Base-by-base conservation (phyloP, 2,888 invertebrate genomes). In the Cheilosia urbana region DNA sequence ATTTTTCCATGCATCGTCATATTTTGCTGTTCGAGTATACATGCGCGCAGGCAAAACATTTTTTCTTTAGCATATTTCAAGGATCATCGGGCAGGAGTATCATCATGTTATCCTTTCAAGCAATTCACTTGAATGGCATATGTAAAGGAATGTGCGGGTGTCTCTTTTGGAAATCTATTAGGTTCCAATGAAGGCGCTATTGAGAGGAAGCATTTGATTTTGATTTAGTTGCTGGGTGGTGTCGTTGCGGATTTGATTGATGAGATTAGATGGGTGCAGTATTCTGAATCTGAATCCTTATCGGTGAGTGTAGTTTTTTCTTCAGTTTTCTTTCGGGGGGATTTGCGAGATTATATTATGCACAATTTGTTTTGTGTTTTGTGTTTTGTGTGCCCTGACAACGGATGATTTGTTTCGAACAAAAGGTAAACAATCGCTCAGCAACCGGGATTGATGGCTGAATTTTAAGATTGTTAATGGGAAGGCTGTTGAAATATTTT, bases 331-430 rank as follows among this genome's bases (percentile, higher is more conserved):
- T 17, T 37, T 19, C 24, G 51, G 37, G 47, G 57, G 49, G 45
- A 65, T 13, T 13, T 37, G 37, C 49, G 49, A 58, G 83, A 79
- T 83, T 83, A 62, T 83, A 73, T 58, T 79, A 73, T 84, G 83
- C 79, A 79, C 83, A 84, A 84, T 84, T 83, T 72, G 57, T 73
- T 83, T 83, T 79, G 66, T 83, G 78, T 63, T 73, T 78, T 79
- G 83, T 79, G 63, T 73, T 79, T 58, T 73, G 83, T 84, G 72
- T 68, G 73, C 45, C 63, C 79, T 79, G 79, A 51, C 63, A 63
- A 63, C 69, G 63, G 73, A 84, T 84, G 79, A 84, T 84, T 84
- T 79, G 58, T 55, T 65, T 58, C 66, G 49, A 30, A 62, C 47
- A 75, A 65, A 75, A 65, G 66, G 75, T 66, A 58, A 75, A 75